These are phyloP conservation scores for Dioctria rufipes DNA, from an alignment of 2,888 invertebrate species.

Conservation along the genomic window DNA sequence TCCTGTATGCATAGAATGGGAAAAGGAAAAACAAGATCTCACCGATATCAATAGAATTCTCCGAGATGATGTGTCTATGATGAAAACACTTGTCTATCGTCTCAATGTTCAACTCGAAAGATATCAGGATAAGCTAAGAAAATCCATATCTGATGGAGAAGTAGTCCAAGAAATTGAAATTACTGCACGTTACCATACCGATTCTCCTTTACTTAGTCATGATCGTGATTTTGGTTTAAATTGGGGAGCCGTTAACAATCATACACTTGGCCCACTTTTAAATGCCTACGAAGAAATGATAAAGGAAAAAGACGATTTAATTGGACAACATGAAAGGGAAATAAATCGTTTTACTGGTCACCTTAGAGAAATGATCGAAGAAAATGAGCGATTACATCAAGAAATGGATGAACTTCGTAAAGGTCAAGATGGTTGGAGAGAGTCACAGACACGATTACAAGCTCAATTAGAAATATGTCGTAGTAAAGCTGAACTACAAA, in stretches of 20 bases:
- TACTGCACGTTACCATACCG: conserved; percentile 9
- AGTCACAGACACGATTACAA: conserved; percentile 69
- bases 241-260: conserved; percentile 63
- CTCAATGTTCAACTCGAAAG: conserved; percentile 84
- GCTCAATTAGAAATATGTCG: conserved; percentile 69
- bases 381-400: conserved; percentile 78
- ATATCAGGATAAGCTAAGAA: conserved; percentile 81
- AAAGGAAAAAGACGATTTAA: conserved; percentile 81
- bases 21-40: conserved; percentile 60
- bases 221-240: conserved; percentile 46
- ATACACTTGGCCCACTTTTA: conserved; percentile 77
- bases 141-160: conserved; percentile 51
- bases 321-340: conserved; percentile 80
- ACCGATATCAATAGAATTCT: conserved; percentile 75
- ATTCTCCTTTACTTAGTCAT: neutral
- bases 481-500: conserved; percentile 69
- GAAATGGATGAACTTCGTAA: conserved; percentile 73
- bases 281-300: conserved; percentile 86
- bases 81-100: conserved; percentile 85
- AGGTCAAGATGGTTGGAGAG: conserved; percentile 69
- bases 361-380: conserved; percentile 79
- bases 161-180: neutral
- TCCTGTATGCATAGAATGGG: conserved; percentile 65
- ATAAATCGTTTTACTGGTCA: conserved; percentile 81
- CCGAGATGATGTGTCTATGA: conserved; percentile 79